These are phyloP conservation scores for Ormyrus thymus DNA, from an alignment of 2,888 invertebrate genomes.

Conservation along the genomic window DNA sequence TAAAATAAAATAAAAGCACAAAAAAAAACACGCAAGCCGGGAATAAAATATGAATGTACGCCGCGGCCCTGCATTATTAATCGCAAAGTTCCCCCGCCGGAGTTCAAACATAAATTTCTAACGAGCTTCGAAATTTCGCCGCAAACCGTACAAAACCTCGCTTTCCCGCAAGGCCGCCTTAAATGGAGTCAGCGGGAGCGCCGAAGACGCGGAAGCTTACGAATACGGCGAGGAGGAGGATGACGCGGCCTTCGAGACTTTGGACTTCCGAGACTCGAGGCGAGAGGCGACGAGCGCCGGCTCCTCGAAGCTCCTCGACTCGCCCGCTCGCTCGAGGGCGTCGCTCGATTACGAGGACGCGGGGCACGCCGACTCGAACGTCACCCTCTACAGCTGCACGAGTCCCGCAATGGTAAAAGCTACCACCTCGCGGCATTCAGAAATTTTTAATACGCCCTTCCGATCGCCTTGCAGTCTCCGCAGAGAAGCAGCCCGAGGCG, in stretches of 20 bases:
- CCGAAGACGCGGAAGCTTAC: neutral
- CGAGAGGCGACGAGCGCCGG: neutral
- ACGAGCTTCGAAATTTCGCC: too few relatives aligned
- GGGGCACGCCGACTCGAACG: constrained; percentile 29
- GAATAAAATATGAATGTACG: too few relatives aligned
- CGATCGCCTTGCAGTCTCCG: constrained; percentile 30
- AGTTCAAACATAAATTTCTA: too few relatives aligned
- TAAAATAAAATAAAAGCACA: too few relatives aligned
- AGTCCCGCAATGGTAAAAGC: constrained; percentile 16
- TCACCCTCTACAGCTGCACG: constrained; percentile 32
- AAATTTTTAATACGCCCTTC: too few relatives aligned
- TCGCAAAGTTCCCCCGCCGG: too few relatives aligned
- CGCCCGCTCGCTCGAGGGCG: constrained; percentile 2
- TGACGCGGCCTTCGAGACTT: constrained; percentile 16
- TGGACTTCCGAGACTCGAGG: constrained; percentile 36
- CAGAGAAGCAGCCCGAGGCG: constrained; percentile 24
- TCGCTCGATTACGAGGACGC: constrained; percentile 14
- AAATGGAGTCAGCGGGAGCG: constrained; percentile 1
- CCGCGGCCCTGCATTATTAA: too few relatives aligned
- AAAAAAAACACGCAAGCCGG: too few relatives aligned
- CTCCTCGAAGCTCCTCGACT: neutral
- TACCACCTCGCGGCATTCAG: neutral
- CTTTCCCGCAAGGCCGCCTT: constrained; percentile 9
- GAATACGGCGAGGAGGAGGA: constrained; percentile 31
- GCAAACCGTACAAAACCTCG: too few relatives aligned